Conservation (phyloP, 2,797 vertebrate species). For the Gephyroberyx darwinii region DNA sequence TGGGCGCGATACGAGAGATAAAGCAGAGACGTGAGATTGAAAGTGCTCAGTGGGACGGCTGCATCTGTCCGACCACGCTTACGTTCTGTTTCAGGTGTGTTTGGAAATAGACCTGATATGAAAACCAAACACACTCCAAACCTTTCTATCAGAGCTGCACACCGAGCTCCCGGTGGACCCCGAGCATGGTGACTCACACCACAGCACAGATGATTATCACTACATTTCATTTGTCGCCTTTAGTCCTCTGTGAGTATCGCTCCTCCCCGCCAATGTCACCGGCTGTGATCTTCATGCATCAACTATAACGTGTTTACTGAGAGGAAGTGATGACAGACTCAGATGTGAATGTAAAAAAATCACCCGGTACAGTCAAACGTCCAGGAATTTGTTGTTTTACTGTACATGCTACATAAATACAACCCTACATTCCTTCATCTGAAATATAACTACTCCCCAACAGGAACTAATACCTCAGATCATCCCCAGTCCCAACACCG, state of each 20-base stretch:
- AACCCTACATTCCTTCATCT: conserved; percentile 2
- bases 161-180: not conserved
- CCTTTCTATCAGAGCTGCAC: no score
- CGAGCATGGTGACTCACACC: not conserved
- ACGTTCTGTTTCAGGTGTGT: no score
- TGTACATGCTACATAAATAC: no score
- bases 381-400: no score
- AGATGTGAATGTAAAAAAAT: no score
- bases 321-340: no score
- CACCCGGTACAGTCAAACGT: no score
- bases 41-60: not conserved
- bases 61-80: not conserved
- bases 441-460: conserved; percentile 33
- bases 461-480: conserved; percentile 23
- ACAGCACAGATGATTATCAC: not conserved
- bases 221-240: not conserved
- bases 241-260: not conserved
- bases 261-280: not conserved
- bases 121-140: not conserved
- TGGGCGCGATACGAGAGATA: no score
- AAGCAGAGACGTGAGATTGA: no score
- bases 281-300: no score
- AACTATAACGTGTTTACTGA: no score
- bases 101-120: not conserved
- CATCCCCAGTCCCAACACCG: conserved; percentile 33